phyloP scores from a whole-genome alignment of 2,797 vertebrate species.

The Molossus molossus region DNA sequence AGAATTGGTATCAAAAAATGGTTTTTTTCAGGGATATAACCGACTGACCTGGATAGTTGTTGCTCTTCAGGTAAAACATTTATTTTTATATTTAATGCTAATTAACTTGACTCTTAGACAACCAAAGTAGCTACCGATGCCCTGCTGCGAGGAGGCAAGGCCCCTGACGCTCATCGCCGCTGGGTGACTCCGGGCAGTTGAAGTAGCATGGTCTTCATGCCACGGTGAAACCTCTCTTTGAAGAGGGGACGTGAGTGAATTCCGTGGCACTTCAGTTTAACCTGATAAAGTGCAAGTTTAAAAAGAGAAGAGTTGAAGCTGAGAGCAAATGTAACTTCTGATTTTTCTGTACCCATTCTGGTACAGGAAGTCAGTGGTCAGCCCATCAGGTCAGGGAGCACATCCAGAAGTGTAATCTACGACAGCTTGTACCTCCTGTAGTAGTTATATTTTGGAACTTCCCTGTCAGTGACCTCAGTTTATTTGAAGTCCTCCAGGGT shows the following conservation, averaged over 20 bases:
- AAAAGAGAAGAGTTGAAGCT: constrained; percentile 25
- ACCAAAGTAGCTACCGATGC: not conserved
- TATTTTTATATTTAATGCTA: constrained; percentile 67
- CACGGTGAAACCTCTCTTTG: constrained; percentile 12
- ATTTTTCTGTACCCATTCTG: not conserved
- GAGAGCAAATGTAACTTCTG: constrained; percentile 9
- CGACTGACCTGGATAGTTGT: constrained; percentile 97
- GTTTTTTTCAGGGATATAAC: constrained; percentile 99
- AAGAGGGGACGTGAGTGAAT: not conserved
- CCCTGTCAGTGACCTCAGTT: constrained; percentile 10
- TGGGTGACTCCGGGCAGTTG: constrained; percentile 12
- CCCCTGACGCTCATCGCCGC: not conserved
- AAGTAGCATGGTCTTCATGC: constrained; percentile 10
- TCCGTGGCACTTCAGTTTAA: constrained; percentile 9
- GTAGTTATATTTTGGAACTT: not conserved
- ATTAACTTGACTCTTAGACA: constrained; percentile 39
- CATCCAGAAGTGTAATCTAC: not conserved
- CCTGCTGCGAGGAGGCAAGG: not conserved
- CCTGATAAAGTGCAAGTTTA: not conserved
- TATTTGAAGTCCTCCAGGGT: constrained; percentile 2
- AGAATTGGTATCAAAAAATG: constrained; percentile 94
- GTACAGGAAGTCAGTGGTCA: not conserved
- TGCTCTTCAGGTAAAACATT: constrained; percentile 94
- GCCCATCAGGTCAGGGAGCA: not conserved
- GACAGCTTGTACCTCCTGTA: not conserved